Percentiles rank a stretch among this genome's conserved stretches.
These are phyloP conservation scores for Scrobipalpa costella DNA, from an alignment of 2,888 invertebrate species.

Conservation along the genomic window DNA sequence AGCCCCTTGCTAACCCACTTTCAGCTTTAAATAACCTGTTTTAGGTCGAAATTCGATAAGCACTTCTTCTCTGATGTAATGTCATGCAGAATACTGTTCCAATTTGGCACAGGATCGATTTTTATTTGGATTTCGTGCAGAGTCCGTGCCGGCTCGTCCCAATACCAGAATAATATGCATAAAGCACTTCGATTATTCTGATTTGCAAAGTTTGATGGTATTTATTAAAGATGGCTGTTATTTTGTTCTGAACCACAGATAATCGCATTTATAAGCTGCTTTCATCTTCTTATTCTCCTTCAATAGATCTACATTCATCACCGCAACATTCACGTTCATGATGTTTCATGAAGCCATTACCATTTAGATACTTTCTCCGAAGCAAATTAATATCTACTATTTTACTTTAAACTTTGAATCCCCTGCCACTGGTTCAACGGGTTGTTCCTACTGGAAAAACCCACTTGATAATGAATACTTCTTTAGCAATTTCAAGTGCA, in stretches of 20 bases:
- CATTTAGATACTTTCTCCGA: too few species aligned
- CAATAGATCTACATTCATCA: too few species aligned
- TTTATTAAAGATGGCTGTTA: not conserved
- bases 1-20: not conserved
- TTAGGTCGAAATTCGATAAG: constrained; percentile 14
- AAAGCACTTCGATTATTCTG: not conserved
- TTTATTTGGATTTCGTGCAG: constrained; percentile 50
- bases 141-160: constrained; percentile 35
- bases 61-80: constrained; percentile 27
- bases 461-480: too few species aligned
- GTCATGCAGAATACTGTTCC: constrained; percentile 49
- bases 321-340: too few species aligned
- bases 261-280: too few species aligned
- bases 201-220: not conserved
- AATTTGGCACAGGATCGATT: constrained; percentile 58
- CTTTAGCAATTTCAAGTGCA: not conserved
- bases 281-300: too few species aligned
- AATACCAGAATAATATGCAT: constrained; percentile 5
- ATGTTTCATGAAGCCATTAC: too few species aligned
- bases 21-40: not conserved
- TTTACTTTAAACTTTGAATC: too few species aligned
- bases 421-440: too few species aligned
- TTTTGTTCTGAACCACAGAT: too few species aligned
- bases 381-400: too few species aligned
- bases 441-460: too few species aligned